Evolutionary conservation across 2,888 invertebrate species (phyloP).

Genomic region (Charanyca ferruginea): DNA sequence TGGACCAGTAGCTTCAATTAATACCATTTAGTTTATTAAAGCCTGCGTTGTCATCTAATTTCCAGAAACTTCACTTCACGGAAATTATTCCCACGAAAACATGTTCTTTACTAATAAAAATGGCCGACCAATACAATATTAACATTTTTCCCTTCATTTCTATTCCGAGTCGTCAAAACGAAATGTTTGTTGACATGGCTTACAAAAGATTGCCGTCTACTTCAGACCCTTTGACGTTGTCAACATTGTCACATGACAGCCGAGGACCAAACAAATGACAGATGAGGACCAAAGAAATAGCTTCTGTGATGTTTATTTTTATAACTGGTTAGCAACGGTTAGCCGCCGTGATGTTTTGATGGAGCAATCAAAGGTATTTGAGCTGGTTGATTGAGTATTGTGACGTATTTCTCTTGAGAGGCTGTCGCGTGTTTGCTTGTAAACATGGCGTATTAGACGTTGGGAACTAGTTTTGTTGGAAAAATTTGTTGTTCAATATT

Average conservation of each 20-base stretch:
- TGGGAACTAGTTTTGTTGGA: constrained; percentile 4
- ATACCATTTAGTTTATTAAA: no score
- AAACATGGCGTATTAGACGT: constrained; percentile 16
- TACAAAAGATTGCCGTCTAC: constrained; percentile 49
- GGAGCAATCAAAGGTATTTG: constrained; percentile 41
- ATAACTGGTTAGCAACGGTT: constrained; percentile 17
- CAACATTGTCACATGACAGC: constrained; percentile 52
- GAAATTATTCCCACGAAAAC: constrained; percentile 21
- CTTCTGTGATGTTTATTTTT: constrained; percentile 42
- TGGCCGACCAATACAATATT: constrained; percentile 17
- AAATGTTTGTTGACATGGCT: constrained; percentile 57
- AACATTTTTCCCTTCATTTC: constrained; percentile 31
- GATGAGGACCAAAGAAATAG: constrained; percentile 14
- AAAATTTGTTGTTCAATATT: not conserved
- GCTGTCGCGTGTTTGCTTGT: not conserved
- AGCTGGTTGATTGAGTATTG: constrained; percentile 43
- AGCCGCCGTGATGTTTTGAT: constrained; percentile 30
- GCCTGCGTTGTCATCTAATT: not conserved
- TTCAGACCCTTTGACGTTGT: constrained; percentile 47
- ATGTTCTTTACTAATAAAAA: constrained; percentile 3
- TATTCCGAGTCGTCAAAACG: constrained; percentile 44
- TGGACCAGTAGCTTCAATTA: no score
- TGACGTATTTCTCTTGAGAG: constrained; percentile 25
- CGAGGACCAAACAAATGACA: constrained; percentile 28
- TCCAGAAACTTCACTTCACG: not conserved